Conservation (phyloP, 2,888 invertebrate genomes). For the Syrphus vitripennis region DNA sequence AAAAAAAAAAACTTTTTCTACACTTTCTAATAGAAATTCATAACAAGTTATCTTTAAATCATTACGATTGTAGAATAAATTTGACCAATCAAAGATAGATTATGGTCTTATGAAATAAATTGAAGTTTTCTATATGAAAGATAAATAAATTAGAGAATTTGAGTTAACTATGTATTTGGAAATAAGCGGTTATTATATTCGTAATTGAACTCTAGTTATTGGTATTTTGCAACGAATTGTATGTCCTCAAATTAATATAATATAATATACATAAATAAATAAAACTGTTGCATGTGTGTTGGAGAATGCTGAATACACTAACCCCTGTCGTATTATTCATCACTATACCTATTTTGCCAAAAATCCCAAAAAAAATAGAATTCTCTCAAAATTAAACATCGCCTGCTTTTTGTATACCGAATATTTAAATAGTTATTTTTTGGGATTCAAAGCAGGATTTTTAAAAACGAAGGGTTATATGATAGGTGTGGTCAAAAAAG, state of each 20-base stretch:
- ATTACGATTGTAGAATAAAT: neutral
- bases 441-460: neutral
- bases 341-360: neutral
- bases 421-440: neutral
- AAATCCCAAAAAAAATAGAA: neutral
- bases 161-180: constrained; percentile 9
- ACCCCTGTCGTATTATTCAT: neutral
- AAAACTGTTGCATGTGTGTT: constrained; percentile 1
- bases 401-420: neutral
- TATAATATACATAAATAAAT: neutral
- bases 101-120: constrained; percentile 1
- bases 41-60: neutral
- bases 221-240: constrained; percentile 42
- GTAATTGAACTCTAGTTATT: constrained; percentile 26
- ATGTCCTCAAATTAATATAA: constrained; percentile 10
- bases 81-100: constrained; percentile 28
- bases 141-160: constrained; percentile 15
- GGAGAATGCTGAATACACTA: neutral
- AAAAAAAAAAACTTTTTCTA: constrained; percentile 37
- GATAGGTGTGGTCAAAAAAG: neutral
- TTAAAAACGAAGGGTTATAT: neutral
- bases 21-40: constrained; percentile 21
- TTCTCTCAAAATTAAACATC: neutral
- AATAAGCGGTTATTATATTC: neutral
- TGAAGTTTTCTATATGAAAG: neutral